A percentile compares a stretch with the other conserved stretches of the same genome.
Conservation (phyloP, 2,113 vertebrate species). For the Stigmatopora argus region DNA sequence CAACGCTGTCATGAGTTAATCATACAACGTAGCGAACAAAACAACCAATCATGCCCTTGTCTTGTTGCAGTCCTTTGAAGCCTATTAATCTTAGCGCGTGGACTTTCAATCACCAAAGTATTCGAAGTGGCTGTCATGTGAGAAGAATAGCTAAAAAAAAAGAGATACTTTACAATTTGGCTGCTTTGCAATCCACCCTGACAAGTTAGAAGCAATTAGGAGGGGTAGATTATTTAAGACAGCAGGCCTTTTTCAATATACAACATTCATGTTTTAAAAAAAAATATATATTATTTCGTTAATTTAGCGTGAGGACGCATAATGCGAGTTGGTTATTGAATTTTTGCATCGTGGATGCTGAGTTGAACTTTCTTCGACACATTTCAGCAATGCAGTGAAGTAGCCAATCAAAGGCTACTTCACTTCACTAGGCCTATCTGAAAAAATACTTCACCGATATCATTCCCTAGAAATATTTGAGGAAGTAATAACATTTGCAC, state of each 20-base stretch:
- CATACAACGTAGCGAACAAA: conserved; percentile 37
- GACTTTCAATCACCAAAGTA: conserved; percentile 4
- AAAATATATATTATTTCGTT: no score
- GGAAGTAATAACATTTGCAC: no score
- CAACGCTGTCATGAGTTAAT: conserved; percentile 39
- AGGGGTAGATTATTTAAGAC: conserved; percentile 20
- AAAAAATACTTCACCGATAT: no score
- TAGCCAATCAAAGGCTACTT: no score
- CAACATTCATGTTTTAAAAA: neutral
- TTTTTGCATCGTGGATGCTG: no score
- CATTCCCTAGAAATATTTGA: no score
- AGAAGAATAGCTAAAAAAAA: conserved; percentile 24
- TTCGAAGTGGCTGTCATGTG: conserved; percentile 10
- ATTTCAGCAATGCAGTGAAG: no score
- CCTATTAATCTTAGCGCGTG: conserved; percentile 33
- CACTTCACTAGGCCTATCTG: no score
- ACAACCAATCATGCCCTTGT: conserved; percentile 42
- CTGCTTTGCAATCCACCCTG: conserved; percentile 33
- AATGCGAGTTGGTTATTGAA: no score
- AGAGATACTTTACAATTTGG: conserved; percentile 41
- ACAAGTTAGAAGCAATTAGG: conserved; percentile 22
- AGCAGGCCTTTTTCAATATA: conserved; percentile 2
- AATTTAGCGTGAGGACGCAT: no score
- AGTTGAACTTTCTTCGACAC: no score
- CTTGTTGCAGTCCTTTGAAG: conserved; percentile 24